Evolutionary conservation across 2,888 invertebrate genomes (phyloP).

Genomic region (Sinotaia quadrata): DNA sequence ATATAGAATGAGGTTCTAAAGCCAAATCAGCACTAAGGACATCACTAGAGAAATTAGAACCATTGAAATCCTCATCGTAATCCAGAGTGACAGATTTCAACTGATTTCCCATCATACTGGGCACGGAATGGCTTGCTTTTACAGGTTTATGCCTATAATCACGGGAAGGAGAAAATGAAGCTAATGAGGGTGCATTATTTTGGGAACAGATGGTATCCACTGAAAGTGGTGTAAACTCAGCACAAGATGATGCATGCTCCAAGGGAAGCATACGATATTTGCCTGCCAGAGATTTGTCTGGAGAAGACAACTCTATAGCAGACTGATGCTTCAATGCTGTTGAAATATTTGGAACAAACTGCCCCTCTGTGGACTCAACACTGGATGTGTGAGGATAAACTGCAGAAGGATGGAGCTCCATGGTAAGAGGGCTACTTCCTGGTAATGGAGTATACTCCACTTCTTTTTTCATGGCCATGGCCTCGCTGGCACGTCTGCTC

Average conservation of each 20-base stretch:
- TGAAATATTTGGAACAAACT: constrained; percentile 38
- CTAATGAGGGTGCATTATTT: constrained; percentile 7
- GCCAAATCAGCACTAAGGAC: not conserved
- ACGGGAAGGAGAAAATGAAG: constrained; percentile 24
- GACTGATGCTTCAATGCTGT: not conserved
- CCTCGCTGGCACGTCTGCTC: not conserved
- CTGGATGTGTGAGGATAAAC: constrained; percentile 37
- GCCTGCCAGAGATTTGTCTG: constrained; percentile 11
- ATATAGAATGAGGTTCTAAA: constrained; percentile 3
- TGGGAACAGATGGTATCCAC: not conserved
- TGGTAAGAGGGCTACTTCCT: constrained; percentile 22
- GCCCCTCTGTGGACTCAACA: constrained; percentile 41
- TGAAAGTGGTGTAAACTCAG: constrained; percentile 1
- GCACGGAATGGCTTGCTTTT: constrained; percentile 34
- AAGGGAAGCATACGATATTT: not conserved
- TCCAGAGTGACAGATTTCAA: constrained; percentile 2
- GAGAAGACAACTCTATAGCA: not conserved
- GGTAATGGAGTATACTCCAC: constrained; percentile 28
- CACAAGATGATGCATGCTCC: not conserved
- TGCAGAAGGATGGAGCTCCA: constrained; percentile 3
- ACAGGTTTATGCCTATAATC: constrained; percentile 35
- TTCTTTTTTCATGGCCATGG: constrained; percentile 25
- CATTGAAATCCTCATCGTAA: not conserved
- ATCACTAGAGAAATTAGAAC: not conserved
- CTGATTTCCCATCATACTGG: constrained; percentile 29